phyloP scores from a whole-genome alignment of 1,140 invertebrate species.

The Thaumetopoea pityocampa region DNA sequence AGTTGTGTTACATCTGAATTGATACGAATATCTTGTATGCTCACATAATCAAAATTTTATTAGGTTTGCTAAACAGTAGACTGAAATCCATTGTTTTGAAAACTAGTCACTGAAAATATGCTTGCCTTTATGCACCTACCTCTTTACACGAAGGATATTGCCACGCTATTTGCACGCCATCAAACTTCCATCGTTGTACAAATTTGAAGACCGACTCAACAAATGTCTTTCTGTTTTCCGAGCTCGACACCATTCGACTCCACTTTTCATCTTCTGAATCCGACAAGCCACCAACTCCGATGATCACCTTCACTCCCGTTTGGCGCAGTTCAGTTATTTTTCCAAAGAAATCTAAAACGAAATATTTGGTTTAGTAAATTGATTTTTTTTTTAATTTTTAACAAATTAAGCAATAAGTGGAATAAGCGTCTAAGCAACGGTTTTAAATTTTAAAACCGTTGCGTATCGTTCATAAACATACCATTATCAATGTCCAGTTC shows the following conservation, averaged over 20 bases:
- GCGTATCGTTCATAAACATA: too few relatives aligned
- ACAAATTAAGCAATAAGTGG: too few relatives aligned
- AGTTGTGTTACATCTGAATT: too few relatives aligned
- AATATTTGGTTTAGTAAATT: not conserved
- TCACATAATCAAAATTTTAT: not conserved
- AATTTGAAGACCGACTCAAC: slow-evolving; percentile 79
- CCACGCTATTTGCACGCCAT: slow-evolving; percentile 85
- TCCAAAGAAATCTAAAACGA: slow-evolving; percentile 77
- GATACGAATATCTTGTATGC: too few relatives aligned
- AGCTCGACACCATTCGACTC: slow-evolving; percentile 78
- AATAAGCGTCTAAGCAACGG: too few relatives aligned
- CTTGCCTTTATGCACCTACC: too few relatives aligned
- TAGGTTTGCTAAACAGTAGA: not conserved
- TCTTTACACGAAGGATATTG: slow-evolving; percentile 86
- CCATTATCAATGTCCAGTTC: slow-evolving; percentile 83
- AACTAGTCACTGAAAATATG: not conserved
- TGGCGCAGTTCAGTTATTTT: slow-evolving; percentile 77
- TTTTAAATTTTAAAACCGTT: too few relatives aligned
- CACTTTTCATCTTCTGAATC: slow-evolving; percentile 82
- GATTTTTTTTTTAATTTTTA: not conserved
- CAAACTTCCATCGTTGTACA: slow-evolving; percentile 80
- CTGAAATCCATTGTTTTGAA: not conserved
- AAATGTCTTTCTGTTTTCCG: slow-evolving; percentile 76
- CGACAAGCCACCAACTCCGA: slow-evolving; percentile 85
- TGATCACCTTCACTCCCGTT: slow-evolving; percentile 81